phyloP scores from a whole-genome alignment of 2,888 invertebrate genomes.

The Sturmia bella region DNA sequence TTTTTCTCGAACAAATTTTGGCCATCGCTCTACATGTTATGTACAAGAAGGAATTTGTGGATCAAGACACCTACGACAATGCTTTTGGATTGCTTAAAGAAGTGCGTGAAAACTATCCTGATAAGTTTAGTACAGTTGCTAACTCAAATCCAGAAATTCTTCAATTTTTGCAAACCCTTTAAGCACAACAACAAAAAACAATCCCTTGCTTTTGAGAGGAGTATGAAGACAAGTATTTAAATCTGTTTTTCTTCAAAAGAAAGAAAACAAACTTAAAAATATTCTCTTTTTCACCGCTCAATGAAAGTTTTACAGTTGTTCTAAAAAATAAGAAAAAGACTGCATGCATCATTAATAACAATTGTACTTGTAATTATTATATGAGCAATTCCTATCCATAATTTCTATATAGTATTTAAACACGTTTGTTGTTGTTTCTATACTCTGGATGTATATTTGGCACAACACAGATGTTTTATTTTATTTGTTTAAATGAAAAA shows the following conservation, averaged over 20 bases:
- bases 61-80: constrained; percentile 73
- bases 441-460: constrained; percentile 45
- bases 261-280: no score
- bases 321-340: constrained; percentile 42
- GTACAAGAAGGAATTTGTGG: constrained; percentile 83
- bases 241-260: constrained; percentile 38
- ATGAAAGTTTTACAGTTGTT: constrained; percentile 24
- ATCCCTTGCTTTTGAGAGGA: constrained; percentile 26
- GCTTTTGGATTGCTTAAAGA: constrained; percentile 84
- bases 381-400: constrained; percentile 53
- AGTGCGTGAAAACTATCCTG: constrained; percentile 84
- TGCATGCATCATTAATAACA: constrained; percentile 50
- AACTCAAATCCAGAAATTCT: constrained; percentile 78
- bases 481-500: constrained; percentile 18
- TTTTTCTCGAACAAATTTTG: constrained; percentile 83
- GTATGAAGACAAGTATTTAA: constrained; percentile 42
- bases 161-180: constrained; percentile 77
- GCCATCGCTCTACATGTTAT: constrained; percentile 84
- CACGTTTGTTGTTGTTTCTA: constrained; percentile 29
- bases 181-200: constrained; percentile 60
- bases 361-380: constrained; percentile 39
- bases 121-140: constrained; percentile 83
- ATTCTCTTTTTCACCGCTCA: constrained; percentile 11
- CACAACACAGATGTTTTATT: constrained; percentile 38
- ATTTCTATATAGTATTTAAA: constrained; percentile 38